Percentiles rank a stretch among this genome's conserved stretches.
Conservation (phyloP, 2,113 vertebrate genomes). For the Perccottus glenii region DNA sequence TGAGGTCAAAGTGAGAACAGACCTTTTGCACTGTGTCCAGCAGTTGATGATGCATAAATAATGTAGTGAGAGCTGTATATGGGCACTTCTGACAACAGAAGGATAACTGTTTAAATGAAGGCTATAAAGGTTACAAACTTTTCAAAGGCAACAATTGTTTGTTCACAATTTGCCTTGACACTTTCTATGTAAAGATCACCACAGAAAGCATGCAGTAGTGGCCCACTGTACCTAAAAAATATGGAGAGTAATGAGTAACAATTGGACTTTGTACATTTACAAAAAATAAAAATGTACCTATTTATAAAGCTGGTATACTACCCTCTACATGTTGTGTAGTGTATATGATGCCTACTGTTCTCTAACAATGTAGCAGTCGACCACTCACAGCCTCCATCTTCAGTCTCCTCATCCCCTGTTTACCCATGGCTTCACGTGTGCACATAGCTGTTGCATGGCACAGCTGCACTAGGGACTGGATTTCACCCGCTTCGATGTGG, state of each 20-base stretch:
- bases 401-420: constrained; percentile 15
- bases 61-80: not conserved
- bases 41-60: not conserved
- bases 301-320: not conserved
- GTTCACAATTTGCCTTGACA: too few relatives aligned
- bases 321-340: constrained; percentile 11
- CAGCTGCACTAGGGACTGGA: constrained; percentile 53
- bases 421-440: constrained; percentile 42
- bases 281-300: too few relatives aligned
- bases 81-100: not conserved
- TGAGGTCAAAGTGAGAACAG: constrained; percentile 34
- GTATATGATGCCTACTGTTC: constrained; percentile 39
- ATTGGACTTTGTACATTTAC: too few relatives aligned
- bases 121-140: too few relatives aligned
- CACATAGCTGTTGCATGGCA: constrained; percentile 35
- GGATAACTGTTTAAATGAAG: not conserved
- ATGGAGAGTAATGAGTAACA: too few relatives aligned
- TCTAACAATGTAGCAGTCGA: constrained; percentile 19
- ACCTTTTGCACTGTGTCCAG: constrained; percentile 9
- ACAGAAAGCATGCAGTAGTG: too few relatives aligned
- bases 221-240: too few relatives aligned
- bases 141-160: too few relatives aligned
- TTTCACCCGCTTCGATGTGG: constrained; percentile 43
- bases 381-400: constrained; percentile 52
- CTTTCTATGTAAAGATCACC: too few relatives aligned